phyloP scores from a whole-genome alignment of 2,113 vertebrate species.

The Pyrgilauda ruficollis region DNA sequence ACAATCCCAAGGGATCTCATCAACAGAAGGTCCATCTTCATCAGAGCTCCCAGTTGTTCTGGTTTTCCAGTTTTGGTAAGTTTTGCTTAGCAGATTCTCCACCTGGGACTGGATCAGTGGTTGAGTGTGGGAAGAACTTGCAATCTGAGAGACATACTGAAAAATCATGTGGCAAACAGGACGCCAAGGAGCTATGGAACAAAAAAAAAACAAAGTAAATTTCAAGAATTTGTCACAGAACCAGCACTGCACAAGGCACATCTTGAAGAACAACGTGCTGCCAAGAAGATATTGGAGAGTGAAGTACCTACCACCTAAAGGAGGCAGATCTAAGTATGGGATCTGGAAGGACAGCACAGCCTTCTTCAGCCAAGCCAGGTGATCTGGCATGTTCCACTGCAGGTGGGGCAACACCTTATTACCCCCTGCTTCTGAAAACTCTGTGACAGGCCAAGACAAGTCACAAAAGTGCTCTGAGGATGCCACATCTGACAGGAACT shows the following conservation, averaged over 20 bases:
- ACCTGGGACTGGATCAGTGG: slow-evolving; percentile 88
- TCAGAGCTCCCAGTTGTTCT: background rate
- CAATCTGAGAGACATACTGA: slow-evolving; percentile 81
- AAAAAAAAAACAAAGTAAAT: background rate
- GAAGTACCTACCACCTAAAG: slow-evolving; percentile 69
- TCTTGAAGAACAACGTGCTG: accelerated
- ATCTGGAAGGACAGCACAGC: slow-evolving; percentile 86
- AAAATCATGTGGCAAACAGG: slow-evolving; percentile 81
- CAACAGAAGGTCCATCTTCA: slow-evolving; percentile 58
- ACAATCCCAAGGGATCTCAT: slow-evolving; percentile 86
- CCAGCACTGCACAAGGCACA: background rate
- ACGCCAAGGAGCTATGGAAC: slow-evolving; percentile 80
- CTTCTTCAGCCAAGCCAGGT: slow-evolving; percentile 85
- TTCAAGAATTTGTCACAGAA: background rate
- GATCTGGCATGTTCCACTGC: slow-evolving; percentile 83
- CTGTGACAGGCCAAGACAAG: slow-evolving; percentile 88
- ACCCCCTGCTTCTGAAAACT: slow-evolving; percentile 80
- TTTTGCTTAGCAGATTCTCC: slow-evolving; percentile 81
- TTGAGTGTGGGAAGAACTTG: slow-evolving; percentile 73
- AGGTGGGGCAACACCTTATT: slow-evolving; percentile 80
- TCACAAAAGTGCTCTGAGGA: slow-evolving; percentile 78
- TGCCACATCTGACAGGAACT: slow-evolving; percentile 78
- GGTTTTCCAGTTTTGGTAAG: slow-evolving; percentile 65
- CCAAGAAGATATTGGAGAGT: background rate
- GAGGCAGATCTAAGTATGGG: slow-evolving; percentile 81